Evolutionary conservation across 2,797 vertebrate genomes (phyloP).

Genomic region (Phoeniculus purpureus): DNA sequence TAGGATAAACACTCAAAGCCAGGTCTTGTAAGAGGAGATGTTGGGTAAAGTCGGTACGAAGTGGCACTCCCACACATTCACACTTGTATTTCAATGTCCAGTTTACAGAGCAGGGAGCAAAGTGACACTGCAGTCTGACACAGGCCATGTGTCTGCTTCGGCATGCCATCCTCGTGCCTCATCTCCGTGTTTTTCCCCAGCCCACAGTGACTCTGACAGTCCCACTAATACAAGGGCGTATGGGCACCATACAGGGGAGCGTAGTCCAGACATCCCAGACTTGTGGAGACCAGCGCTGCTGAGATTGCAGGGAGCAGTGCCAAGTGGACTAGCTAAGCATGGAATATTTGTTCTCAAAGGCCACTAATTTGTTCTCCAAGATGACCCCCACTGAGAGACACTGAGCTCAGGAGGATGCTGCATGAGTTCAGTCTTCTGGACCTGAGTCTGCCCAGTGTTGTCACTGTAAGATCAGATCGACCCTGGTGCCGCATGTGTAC

Average conservation of each 20-base stretch:
- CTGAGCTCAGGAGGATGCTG: neutral
- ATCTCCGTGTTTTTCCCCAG: neutral
- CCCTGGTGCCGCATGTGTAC: neutral
- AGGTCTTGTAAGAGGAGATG: neutral
- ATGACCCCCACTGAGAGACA: neutral
- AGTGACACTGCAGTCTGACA: neutral
- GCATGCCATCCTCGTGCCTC: neutral
- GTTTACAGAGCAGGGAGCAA: neutral
- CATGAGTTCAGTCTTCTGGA: neutral
- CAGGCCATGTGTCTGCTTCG: neutral
- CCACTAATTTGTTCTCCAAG: neutral
- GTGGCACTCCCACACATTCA: neutral
- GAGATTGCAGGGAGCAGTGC: neutral
- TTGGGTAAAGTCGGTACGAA: neutral
- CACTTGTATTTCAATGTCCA: neutral
- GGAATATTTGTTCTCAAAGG: neutral
- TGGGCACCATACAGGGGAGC: neutral
- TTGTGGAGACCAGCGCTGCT: neutral
- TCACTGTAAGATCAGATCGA: neutral
- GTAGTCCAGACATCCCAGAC: neutral
- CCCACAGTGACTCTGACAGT: neutral
- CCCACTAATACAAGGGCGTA: neutral
- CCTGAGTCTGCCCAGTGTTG: accelerated
- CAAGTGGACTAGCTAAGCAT: neutral
- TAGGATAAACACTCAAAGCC: neutral